Percentiles rank a stretch among this genome's conserved stretches.
Conservation (phyloP, 2,113 vertebrate genomes). For the Eretmochelys imbricata region DNA sequence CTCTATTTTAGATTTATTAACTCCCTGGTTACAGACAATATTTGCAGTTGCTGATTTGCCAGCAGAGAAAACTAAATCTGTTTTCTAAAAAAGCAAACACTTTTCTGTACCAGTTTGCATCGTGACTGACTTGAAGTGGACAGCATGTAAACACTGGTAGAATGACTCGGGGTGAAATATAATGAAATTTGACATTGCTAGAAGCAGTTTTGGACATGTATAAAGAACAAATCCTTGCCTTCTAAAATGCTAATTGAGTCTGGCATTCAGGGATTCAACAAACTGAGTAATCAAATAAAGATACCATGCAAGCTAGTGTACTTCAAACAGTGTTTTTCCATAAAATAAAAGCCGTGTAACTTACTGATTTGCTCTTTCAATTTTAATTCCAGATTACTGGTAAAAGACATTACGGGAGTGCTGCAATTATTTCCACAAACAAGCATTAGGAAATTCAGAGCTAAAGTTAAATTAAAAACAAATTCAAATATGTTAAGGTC, state of each 20-base stretch:
- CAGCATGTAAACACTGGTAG: neutral
- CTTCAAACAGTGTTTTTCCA: neutral
- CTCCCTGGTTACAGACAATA: neutral
- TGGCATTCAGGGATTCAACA: conserved; percentile 16
- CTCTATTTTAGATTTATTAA: neutral
- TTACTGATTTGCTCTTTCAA: neutral
- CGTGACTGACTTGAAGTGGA: neutral
- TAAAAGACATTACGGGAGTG: neutral
- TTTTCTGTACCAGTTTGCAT: neutral
- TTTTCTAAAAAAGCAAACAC: neutral
- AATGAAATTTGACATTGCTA: conserved; percentile 1
- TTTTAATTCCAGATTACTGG: neutral
- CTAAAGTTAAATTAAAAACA: neutral
- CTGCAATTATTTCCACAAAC: neutral
- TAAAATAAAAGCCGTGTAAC: neutral
- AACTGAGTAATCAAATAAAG: conserved; percentile 39
- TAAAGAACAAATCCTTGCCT: conserved; percentile 15
- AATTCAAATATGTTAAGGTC: neutral
- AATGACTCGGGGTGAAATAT: neutral
- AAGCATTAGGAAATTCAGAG: neutral
- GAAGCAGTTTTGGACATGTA: conserved; percentile 14
- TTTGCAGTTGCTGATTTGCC: neutral
- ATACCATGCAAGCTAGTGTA: neutral
- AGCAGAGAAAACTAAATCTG: neutral
- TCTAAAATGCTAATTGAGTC: neutral